Percentiles rank a stretch among this genome's conserved stretches.
phyloP scores from a whole-genome alignment of 2,113 vertebrate genomes.

The Protomyctophum bolini region DNA sequence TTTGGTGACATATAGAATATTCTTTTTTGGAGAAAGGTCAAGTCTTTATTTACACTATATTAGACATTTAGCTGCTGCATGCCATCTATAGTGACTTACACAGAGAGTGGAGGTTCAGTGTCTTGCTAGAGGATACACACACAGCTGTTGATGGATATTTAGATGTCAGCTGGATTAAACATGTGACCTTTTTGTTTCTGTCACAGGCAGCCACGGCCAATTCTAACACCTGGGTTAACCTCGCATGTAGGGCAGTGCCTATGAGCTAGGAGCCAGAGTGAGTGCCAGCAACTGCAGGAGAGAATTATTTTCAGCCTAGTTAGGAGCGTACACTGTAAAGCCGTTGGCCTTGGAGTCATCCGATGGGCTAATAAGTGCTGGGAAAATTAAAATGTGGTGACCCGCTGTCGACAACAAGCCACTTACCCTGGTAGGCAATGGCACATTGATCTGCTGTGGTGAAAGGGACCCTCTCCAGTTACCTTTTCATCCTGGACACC shows the following conservation, averaged over 20 bases:
- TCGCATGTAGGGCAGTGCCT: neutral
- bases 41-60: constrained; percentile 1
- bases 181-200: neutral
- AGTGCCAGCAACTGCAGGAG: constrained; percentile 23
- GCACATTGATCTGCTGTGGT: constrained; percentile 62
- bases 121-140: constrained; percentile 2
- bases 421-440: constrained; percentile 45
- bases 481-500: constrained; percentile 54
- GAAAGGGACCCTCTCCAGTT: constrained; percentile 50
- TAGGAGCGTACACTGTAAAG: constrained; percentile 4
- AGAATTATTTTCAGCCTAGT: neutral
- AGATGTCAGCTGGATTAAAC: neutral
- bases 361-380: constrained; percentile 51
- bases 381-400: constrained; percentile 57
- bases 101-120: neutral
- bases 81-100: constrained; percentile 22
- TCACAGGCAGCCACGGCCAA: no score
- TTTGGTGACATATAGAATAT: constrained; percentile 3
- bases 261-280: constrained; percentile 1
- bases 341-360: constrained; percentile 14
- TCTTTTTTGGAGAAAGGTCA: neutral
- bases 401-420: constrained; percentile 47
- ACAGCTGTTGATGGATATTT: constrained; percentile 12
- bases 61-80: constrained; percentile 6
- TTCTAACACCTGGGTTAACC: neutral